Percentiles rank a stretch among this genome's conserved stretches.
These are phyloP conservation scores for Trigoniulus corallinus DNA, from an alignment of 1,140 invertebrate genomes.

Conservation along the genomic window DNA sequence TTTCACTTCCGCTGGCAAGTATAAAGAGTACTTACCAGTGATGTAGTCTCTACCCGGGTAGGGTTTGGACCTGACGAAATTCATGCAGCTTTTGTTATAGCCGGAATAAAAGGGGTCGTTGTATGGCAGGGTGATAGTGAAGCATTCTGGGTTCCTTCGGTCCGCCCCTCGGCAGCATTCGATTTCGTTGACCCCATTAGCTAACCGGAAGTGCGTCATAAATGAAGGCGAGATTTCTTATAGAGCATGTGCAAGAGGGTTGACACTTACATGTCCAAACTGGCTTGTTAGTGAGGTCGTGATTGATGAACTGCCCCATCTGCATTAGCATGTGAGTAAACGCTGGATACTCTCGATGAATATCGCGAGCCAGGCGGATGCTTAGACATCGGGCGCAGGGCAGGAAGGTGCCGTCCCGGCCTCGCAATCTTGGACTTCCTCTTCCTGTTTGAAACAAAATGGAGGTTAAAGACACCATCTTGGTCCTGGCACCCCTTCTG, in stretches of 20 bases:
- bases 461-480: too few relatives aligned
- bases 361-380: not conserved
- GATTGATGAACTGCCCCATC: constrained; percentile 72
- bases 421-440: not conserved
- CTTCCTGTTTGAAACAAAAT: too few relatives aligned
- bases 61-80: constrained; percentile 4
- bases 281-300: constrained; percentile 48
- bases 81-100: constrained; percentile 17
- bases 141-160: constrained; percentile 25
- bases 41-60: not conserved
- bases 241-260: too few relatives aligned
- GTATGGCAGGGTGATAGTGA: constrained; percentile 28
- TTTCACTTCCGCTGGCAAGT: too few relatives aligned
- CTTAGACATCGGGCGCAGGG: constrained; percentile 4
- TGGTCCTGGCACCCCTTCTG: too few relatives aligned
- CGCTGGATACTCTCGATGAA: constrained; percentile 1
- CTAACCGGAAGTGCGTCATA: too few relatives aligned
- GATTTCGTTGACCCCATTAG: too few relatives aligned
- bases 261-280: constrained; percentile 3
- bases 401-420: not conserved
- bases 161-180: constrained; percentile 15
- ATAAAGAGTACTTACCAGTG: too few relatives aligned
- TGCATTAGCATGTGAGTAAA: constrained; percentile 40
- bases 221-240: too few relatives aligned
- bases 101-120: constrained; percentile 26